Base-by-base conservation (phyloP, 2,888 invertebrate genomes). In the Hirtodrosophila cameraria region DNA sequence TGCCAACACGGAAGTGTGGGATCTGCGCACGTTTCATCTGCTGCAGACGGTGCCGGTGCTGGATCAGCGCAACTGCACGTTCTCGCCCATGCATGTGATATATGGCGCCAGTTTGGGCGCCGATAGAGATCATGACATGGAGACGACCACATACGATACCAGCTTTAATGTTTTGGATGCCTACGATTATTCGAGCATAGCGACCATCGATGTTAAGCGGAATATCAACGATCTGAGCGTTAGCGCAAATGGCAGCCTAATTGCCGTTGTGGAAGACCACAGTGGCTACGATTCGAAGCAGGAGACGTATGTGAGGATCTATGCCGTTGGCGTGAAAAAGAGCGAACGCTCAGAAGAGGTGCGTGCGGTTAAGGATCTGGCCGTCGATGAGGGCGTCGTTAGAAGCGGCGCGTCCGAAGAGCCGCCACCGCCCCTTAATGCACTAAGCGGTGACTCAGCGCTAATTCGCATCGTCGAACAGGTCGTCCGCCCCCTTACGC, bases 1-100 rank as follows among this genome's bases (percentile, higher is more conserved):
- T 86, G 97, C 99, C 52, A 99, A 99, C 89, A 97, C 98, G 0
- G 99, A 99, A 93, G 97, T 99, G 49, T 99, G 99, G 99, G 99
- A 99, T 90, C 91, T 99, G 18, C 92, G 99, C 75, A 98, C 98
- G 33, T 99, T 97, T 90, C 97, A 98, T 88, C 92, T 99, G 33
- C 91, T 99, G 27, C 94, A 97, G 89, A 99, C 99, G 0, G 98
- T 99, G 45, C 97, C 98, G 1, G 95, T 96, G 0, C 92, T 99
- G 65, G 97, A 99, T 89, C 97, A 97, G 89, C 97, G 97, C 41
- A 74, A 75, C 25, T 94, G 98, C 3, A 93, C 94, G 60, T 99
- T 99, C 91, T 98, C 97, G 57, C 95, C 96, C 2, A 93, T 95
- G 50, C 95, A 95, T 78, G 96, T 97, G 20, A 94, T 99, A 61